phyloP scores from a whole-genome alignment of 2,888 invertebrate species.

The Bellardia bayeri region DNA sequence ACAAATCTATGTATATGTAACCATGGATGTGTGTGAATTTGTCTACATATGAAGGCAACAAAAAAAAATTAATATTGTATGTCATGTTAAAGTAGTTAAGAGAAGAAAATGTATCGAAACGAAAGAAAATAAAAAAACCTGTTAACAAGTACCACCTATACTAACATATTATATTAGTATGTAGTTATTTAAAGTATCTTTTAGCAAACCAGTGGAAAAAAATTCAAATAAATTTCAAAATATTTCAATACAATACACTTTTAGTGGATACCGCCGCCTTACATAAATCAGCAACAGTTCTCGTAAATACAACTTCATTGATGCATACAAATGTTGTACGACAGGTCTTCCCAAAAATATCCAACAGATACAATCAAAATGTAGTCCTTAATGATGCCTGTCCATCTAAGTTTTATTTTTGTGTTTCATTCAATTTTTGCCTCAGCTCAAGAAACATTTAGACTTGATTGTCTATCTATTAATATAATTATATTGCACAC shows the following conservation, averaged over 20 bases:
- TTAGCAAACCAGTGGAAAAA: neutral
- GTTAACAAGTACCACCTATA: neutral
- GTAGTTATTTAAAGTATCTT: neutral
- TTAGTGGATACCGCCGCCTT: neutral
- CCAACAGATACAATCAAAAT: neutral
- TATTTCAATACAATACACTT: neutral
- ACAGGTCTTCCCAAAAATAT: neutral
- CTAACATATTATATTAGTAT: neutral
- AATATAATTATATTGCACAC: conserved; percentile 1
- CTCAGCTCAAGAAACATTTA: neutral
- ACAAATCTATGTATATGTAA: neutral
- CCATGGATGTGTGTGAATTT: neutral
- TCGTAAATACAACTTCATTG: neutral
- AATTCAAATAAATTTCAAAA: neutral
- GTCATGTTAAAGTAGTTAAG: conserved; percentile 6
- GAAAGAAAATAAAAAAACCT: neutral
- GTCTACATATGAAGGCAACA: conserved; percentile 10
- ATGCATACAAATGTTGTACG: neutral
- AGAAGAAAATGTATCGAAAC: neutral
- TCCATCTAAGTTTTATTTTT: neutral
- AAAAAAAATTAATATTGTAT: neutral
- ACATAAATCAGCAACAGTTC: neutral
- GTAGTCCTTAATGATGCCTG: neutral
- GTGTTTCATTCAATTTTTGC: neutral
- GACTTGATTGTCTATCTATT: neutral